A percentile compares a stretch with the other conserved stretches of the same genome.
Evolutionary conservation across 1,140 invertebrate species (phyloP).

Genomic region (Rhopalosiphum maidis): DNA sequence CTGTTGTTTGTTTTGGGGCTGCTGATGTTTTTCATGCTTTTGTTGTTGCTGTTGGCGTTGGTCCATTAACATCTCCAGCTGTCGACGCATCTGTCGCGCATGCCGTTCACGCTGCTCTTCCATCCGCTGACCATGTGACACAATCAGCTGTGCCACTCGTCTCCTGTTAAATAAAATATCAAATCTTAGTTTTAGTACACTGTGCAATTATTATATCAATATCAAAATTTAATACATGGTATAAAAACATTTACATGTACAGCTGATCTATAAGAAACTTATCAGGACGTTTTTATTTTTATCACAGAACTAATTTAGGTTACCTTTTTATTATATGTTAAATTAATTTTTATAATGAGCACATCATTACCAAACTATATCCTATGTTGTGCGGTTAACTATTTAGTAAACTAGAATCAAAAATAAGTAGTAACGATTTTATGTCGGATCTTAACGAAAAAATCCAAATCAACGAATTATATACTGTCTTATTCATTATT

Average conservation of each 20-base stretch:
- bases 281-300: neutral
- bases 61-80: constrained; percentile 36
- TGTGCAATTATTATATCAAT: neutral
- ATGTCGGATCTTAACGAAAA: neutral
- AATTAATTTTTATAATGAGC: neutral
- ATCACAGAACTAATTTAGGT: neutral
- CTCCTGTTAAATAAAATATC: neutral
- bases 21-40: neutral
- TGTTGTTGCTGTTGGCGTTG: neutral
- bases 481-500: too few relatives aligned
- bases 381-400: neutral
- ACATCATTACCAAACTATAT: neutral
- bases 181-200: neutral
- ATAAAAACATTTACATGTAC: neutral
- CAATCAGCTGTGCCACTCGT: neutral
- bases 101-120: constrained; percentile 24
- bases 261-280: neutral
- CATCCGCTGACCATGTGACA: neutral
- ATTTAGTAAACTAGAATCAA: neutral
- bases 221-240: neutral
- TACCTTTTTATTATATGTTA: neutral
- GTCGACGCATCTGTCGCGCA: constrained; percentile 1
- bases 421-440: neutral
- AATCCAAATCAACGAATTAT: neutral
- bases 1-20: neutral